Base-by-base conservation (phyloP, 2,113 vertebrate genomes). In the Gracilinanus agilis region DNA sequence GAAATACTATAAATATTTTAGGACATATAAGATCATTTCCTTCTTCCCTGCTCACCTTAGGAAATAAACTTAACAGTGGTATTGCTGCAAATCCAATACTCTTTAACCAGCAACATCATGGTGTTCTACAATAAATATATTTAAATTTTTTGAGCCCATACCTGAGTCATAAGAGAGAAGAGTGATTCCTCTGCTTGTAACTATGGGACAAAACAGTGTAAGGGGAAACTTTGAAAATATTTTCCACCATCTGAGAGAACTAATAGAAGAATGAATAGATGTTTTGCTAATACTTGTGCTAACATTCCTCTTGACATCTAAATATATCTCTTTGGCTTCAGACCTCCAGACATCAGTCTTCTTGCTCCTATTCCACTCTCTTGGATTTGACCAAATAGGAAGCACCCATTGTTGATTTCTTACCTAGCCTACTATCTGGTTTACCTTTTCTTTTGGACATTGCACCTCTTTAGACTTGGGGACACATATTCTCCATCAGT, bases 221-320 rank as follows among this genome's bases (percentile, higher is more conserved):
- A 67, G 9, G 7, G 40, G 67, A 89, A 89, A n/a, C 21, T 91
- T 92, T 90, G 92, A 44, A 21, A 91, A 93, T 94, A 92, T 95
- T 90, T 91, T 21, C 24, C 55, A 11, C 19, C 24, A 90, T 44
- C 19, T 89, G 55, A 44, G 94, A 19, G 91, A 88, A n/a, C 34
- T 88, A 93, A 29, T 56, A 92, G 93, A 92, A 12, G 24, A 90
- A 90, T 94, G 27, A 61, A 29, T 12, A 61, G 11, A 0, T 61
- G 58, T 61, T 61, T 67, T 34, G 29, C 58, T 67, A 16, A 67
- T 13, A 29, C 58, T 67, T 67, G 58, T 13, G 58, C 2, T 67
- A 67, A 67, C 27, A 67, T 29, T 10, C 58, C 58, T 34, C 29
- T 1, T 29, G 58, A 34, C 27, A 10, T 67, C 58, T 10, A 67